phyloP scores from a whole-genome alignment of 2,797 vertebrate species.

The Xiphorhynchus erythropygius region DNA sequence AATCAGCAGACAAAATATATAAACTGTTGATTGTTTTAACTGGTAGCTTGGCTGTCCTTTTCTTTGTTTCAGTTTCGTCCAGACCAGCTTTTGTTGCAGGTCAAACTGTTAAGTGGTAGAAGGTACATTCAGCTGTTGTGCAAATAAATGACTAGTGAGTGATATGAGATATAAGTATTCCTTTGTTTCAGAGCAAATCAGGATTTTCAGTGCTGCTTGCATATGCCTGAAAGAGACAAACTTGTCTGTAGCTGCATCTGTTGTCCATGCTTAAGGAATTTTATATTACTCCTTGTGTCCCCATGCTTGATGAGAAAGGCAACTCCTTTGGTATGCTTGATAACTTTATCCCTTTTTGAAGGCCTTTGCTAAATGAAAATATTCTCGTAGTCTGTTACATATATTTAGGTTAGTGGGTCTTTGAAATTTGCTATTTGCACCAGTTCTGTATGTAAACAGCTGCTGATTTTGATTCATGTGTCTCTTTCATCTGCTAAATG shows the following conservation, averaged over 20 bases:
- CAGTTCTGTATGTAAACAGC: background rate
- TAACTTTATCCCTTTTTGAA: background rate
- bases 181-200: background rate
- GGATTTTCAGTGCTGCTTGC: background rate
- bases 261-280: background rate
- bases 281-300: background rate
- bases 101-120: fast-evolving
- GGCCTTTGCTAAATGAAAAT: background rate
- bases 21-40: conserved; percentile 12
- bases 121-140: background rate
- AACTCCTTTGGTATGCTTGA: background rate
- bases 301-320: background rate
- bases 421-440: background rate
- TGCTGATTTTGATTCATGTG: background rate
- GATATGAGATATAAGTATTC: background rate
- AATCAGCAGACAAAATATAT: background rate
- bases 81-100: background rate
- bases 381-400: background rate
- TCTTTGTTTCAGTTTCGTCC: conserved; percentile 33
- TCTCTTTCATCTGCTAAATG: background rate
- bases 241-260: background rate
- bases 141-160: background rate
- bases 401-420: background rate
- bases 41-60: background rate
- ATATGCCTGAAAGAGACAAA: background rate